phyloP scores from a whole-genome alignment of 2,888 invertebrate species.

The Caenorhabditis angaria region DNA sequence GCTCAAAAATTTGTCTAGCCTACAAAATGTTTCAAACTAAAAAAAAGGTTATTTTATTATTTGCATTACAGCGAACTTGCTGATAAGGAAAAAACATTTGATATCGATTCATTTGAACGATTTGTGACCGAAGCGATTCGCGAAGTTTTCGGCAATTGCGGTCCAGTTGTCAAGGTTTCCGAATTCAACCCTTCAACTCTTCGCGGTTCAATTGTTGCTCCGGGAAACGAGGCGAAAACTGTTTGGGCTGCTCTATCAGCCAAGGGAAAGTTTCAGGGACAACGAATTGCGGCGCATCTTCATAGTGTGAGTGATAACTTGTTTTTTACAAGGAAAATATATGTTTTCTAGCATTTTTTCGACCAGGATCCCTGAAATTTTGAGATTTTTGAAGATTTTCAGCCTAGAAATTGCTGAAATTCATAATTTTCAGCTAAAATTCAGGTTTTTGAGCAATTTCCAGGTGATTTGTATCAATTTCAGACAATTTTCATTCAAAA shows the following conservation, averaged over 20 bases:
- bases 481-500: too few species aligned
- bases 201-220: constrained; percentile 54
- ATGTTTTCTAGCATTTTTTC: too few species aligned
- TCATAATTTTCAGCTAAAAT: too few species aligned
- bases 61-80: constrained; percentile 39
- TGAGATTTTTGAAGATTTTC: too few species aligned
- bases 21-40: too few species aligned
- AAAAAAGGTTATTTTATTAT: background rate
- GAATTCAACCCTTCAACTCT: constrained; percentile 44
- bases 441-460: too few species aligned
- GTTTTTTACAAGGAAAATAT: too few species aligned
- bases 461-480: too few species aligned
- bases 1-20: too few species aligned
- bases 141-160: constrained; percentile 46
- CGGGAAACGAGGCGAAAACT: constrained; percentile 48
- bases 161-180: constrained; percentile 49
- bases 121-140: constrained; percentile 54
- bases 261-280: constrained; percentile 55
- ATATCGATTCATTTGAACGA: constrained; percentile 48
- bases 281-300: constrained; percentile 58
- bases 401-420: too few species aligned
- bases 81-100: constrained; percentile 35
- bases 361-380: too few species aligned
- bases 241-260: constrained; percentile 65
- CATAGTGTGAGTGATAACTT: constrained; percentile 51